These are phyloP conservation scores for Apteryx mantelli DNA, from an alignment of 2,113 vertebrate species.

Conservation along the genomic window DNA sequence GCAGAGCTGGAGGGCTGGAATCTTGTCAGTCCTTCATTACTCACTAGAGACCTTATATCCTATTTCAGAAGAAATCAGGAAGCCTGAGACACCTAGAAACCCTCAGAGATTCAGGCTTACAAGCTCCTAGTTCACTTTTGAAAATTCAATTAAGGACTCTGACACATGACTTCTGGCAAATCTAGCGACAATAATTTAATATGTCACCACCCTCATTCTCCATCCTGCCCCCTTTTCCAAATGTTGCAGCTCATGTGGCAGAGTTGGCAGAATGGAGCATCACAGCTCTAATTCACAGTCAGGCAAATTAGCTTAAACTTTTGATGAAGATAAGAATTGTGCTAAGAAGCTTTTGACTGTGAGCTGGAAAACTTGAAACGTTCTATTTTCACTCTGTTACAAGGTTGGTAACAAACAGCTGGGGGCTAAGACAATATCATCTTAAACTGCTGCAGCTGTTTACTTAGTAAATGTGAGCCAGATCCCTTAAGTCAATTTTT, in stretches of 20 bases:
- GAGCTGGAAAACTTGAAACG: background rate
- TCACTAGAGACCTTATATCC: background rate
- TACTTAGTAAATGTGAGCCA: constrained; percentile 7
- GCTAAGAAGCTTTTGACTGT: background rate
- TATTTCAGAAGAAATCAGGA: background rate
- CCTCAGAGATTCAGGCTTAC: background rate
- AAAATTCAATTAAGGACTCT: background rate
- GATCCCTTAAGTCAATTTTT: background rate
- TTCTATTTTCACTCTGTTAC: background rate
- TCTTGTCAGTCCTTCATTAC: background rate
- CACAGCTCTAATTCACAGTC: background rate
- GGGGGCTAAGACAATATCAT: background rate
- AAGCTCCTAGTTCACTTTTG: background rate
- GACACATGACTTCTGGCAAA: background rate
- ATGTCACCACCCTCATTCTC: background rate
- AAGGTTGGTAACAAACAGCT: constrained; percentile 13
- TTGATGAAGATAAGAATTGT: background rate
- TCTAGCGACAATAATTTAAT: background rate
- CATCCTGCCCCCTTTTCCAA: background rate
- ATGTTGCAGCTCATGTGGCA: background rate
- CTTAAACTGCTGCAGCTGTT: constrained; percentile 36
- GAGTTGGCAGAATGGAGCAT: background rate
- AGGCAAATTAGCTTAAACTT: background rate
- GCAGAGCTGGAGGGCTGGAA: background rate
- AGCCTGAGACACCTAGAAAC: background rate